Percentiles rank a stretch among this genome's conserved stretches.
phyloP scores from a whole-genome alignment of 2,113 vertebrate genomes.

The Coracopsis vasa region DNA sequence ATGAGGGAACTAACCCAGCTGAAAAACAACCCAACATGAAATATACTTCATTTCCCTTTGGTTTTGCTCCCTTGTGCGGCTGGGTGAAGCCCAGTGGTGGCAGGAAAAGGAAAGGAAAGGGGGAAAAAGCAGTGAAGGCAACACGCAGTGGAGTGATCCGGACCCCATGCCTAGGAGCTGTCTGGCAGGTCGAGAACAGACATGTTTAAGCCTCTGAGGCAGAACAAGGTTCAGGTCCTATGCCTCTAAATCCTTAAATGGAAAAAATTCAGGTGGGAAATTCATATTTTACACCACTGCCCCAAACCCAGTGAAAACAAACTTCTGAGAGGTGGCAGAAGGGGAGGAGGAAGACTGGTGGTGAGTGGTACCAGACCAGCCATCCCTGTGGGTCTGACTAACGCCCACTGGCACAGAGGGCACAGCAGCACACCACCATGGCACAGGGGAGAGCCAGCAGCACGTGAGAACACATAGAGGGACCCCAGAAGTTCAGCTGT shows the following conservation, averaged over 20 bases:
- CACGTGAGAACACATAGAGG: background rate
- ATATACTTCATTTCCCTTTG: background rate
- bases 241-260: background rate
- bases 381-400: background rate
- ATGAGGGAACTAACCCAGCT: background rate
- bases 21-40: background rate
- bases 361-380: background rate
- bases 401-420: background rate
- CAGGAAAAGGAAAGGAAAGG: background rate
- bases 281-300: background rate
- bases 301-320: background rate
- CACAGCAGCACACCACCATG: background rate
- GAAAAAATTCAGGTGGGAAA: background rate
- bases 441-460: background rate
- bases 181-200: background rate
- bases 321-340: background rate
- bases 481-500: background rate
- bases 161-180: background rate
- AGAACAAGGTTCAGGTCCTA: background rate
- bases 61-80: background rate
- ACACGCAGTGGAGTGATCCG: accelerated
- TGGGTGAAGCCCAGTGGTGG: background rate
- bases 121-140: background rate
- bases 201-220: background rate
- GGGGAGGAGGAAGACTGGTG: background rate